Evolutionary conservation across 2,113 vertebrate species (phyloP).

Genomic region (Lanius ludovicianus): DNA sequence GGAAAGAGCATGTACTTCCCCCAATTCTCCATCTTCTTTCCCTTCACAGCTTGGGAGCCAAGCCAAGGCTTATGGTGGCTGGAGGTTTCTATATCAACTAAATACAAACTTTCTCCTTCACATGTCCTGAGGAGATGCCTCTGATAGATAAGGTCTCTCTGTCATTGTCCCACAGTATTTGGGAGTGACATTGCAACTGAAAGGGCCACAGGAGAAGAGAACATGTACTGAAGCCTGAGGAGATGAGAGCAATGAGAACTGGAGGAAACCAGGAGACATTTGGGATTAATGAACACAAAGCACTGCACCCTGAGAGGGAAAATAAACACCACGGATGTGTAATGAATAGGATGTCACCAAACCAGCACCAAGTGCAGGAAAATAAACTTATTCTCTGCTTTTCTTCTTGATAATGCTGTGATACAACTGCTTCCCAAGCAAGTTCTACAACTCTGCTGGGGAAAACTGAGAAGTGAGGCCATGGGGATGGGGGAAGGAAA

Average conservation of each 20-base stretch:
- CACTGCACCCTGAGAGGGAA: background rate
- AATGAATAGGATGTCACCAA: background rate
- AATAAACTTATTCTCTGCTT: background rate
- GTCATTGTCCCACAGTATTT: background rate
- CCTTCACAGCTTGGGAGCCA: background rate
- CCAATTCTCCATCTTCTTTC: background rate
- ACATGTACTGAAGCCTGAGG: background rate
- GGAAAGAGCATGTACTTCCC: background rate
- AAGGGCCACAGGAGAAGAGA: background rate
- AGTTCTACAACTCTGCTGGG: background rate
- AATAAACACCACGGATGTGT: background rate
- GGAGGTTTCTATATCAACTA: background rate
- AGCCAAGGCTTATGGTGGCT: background rate
- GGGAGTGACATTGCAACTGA: background rate
- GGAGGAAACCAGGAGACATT: slow-evolving; percentile 7
- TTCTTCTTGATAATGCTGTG: background rate
- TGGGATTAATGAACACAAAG: slow-evolving; percentile 1
- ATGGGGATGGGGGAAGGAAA: background rate
- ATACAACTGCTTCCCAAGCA: background rate
- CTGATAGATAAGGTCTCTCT: background rate
- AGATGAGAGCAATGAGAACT: background rate
- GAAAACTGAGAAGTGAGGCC: background rate
- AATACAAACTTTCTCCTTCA: background rate
- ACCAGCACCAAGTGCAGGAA: background rate
- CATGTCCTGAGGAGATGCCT: background rate